A percentile compares a stretch with the other conserved stretches of the same genome.
Conservation (phyloP, 2,797 vertebrate species). For the Enoplosus armatus region DNA sequence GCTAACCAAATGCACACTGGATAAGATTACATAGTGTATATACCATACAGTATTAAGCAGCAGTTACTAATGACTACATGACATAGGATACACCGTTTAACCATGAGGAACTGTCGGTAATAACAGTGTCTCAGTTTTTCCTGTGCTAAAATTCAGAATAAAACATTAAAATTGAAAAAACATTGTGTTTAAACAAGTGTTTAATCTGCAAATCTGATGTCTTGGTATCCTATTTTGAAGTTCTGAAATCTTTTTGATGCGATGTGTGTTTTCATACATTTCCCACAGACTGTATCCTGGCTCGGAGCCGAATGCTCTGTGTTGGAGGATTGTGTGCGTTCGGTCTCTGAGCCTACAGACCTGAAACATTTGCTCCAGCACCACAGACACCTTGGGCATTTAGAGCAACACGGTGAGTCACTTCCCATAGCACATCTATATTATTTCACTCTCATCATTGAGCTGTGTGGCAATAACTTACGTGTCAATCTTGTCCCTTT, state of each 20-base stretch:
- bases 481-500: neutral
- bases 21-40: too few relatives aligned
- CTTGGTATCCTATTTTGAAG: neutral
- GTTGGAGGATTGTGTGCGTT: conserved; percentile 75
- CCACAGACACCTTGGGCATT: conserved; percentile 69
- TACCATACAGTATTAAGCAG: neutral
- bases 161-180: too few relatives aligned
- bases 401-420: conserved; percentile 72
- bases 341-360: conserved; percentile 74
- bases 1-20: too few relatives aligned
- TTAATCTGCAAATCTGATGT: neutral
- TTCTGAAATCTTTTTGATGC: neutral
- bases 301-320: conserved; percentile 68
- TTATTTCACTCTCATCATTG: neutral
- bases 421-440: neutral
- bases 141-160: neutral
- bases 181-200: too few relatives aligned
- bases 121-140: too few relatives aligned
- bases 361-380: conserved; percentile 77
- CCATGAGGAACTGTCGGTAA: neutral
- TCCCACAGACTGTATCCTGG: conserved; percentile 79
- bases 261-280: neutral
- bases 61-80: neutral
- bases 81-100: neutral
- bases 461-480: neutral